Evolutionary conservation across 1,140 invertebrate genomes (phyloP).

Genomic region (Micrasema minimum): DNA sequence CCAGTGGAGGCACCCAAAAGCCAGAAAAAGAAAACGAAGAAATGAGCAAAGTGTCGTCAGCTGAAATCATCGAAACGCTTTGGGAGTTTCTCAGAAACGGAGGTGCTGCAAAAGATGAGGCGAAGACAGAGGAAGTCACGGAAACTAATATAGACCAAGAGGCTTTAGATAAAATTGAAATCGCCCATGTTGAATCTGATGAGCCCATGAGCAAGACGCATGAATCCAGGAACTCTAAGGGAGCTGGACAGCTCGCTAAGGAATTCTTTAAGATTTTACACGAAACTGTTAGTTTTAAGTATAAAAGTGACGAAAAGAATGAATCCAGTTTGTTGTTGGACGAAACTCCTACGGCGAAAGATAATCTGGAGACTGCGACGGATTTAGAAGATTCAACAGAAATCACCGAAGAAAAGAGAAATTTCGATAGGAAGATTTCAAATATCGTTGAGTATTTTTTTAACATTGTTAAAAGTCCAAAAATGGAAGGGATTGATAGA

Average conservation of each 20-base stretch:
- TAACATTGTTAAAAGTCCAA: constrained; percentile 64
- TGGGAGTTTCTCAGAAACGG: constrained; percentile 61
- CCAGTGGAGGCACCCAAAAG: constrained; percentile 31
- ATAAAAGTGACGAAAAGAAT: constrained; percentile 58
- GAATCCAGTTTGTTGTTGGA: constrained; percentile 57
- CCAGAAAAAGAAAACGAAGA: constrained; percentile 36
- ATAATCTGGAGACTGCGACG: not conserved
- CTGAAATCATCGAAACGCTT: constrained; percentile 62
- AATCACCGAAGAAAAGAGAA: constrained; percentile 59
- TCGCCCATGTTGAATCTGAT: constrained; percentile 56
- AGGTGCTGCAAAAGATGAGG: constrained; percentile 30
- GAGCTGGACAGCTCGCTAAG: constrained; percentile 60
- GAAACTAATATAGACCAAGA: constrained; percentile 24
- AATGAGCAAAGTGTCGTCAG: constrained; percentile 53
- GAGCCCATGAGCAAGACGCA: constrained; percentile 54
- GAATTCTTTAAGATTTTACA: constrained; percentile 65
- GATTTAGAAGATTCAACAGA: constrained; percentile 57
- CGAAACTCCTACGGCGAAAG: not conserved
- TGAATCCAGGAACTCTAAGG: constrained; percentile 49
- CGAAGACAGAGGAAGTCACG: constrained; percentile 6
- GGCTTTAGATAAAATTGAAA: constrained; percentile 37
- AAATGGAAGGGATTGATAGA: constrained; percentile 57
- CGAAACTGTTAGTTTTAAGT: constrained; percentile 57
- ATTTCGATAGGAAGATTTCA: constrained; percentile 59
- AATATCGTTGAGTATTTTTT: constrained; percentile 66